Evolutionary conservation across 1,140 invertebrate genomes (phyloP), one percentile per base, ranked within the genome.

Genomic region (Penaeus chinensis): DNA sequence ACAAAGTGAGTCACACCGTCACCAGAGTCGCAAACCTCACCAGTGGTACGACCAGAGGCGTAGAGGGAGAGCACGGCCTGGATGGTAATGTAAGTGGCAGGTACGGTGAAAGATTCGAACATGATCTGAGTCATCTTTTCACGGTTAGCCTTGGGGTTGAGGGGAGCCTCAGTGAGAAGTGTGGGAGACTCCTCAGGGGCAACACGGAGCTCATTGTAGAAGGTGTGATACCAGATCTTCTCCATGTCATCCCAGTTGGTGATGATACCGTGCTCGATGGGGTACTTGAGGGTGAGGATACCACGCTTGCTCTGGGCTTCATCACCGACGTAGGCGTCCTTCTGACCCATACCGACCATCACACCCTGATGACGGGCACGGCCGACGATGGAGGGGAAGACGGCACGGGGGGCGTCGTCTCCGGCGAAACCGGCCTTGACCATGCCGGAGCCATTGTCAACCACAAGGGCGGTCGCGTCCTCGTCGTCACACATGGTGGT

Each of bases 231-330:
- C 97, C 97, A 98, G 93, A 98, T 96, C 92, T 98, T 98, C 93
- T 98, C 97, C 97, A 98, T 98, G 92, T 98, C 97, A 91, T 98
- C 97, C 97, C 97, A 98, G 95, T 98, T 98, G 92, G 96, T 98
- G 92, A 98, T 96, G 93, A 98, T 97, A 91, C 97, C 97, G 94
- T 98, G 97, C 93, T 98, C 96, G 93, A 98, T 97, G 89, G 97
- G 97, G 94, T 98, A 98, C 93, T 97, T 97, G 90, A 98, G 93
- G 89, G 96, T 97, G 90, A 97, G 95, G 93, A 97, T 97, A 94
- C 96, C 96, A 94, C 96, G 94, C 93, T 97, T 97, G 94, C 95
- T 96, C 93, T 97, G 96, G 91, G 97, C 97, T 93, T 98, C 97
- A 93, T 98, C 97, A 90, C 97, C 97, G 60, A 98, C 96, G 92